Percentiles rank a stretch among this genome's conserved stretches.
These are phyloP conservation scores for Episyrphus balteatus DNA, from an alignment of 1,140 invertebrate species.

Conservation along the genomic window DNA sequence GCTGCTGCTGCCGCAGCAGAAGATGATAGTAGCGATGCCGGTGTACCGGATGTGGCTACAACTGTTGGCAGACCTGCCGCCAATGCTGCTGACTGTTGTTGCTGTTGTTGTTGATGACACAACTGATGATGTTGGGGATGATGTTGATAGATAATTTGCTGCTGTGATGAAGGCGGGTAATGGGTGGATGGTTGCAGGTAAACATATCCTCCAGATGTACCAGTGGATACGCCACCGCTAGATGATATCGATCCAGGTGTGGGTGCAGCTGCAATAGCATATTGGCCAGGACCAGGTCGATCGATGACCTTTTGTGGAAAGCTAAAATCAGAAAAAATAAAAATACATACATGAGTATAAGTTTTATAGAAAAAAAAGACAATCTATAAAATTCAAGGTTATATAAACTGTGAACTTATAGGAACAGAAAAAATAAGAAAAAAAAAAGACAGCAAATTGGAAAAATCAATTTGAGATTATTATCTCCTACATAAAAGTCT, in stretches of 20 bases:
- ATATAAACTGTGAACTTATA: neutral
- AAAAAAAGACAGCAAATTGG: no score
- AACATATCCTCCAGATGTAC: slow-evolving; percentile 29
- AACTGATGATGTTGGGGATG: slow-evolving; percentile 25
- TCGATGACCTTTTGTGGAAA: slow-evolving; percentile 36
- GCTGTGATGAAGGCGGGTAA: slow-evolving; percentile 12
- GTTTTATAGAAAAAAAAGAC: neutral
- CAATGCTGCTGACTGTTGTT: neutral
- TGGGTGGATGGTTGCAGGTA: slow-evolving; percentile 29
- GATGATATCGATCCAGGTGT: slow-evolving; percentile 9
- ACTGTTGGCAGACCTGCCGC: neutral
- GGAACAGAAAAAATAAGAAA: no score
- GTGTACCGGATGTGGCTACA: neutral
- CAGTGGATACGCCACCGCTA: slow-evolving; percentile 15
- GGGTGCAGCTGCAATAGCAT: slow-evolving; percentile 22
- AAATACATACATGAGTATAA: neutral
- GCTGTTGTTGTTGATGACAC: slow-evolving; percentile 32
- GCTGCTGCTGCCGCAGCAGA: slow-evolving; percentile 14
- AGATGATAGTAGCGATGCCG: neutral
- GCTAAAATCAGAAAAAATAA: slow-evolving; percentile 18
- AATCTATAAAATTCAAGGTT: neutral
- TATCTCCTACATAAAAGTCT: no score
- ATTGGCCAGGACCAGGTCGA: slow-evolving; percentile 30
- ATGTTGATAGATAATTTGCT: slow-evolving; percentile 15
- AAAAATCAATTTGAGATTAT: no score